Percentiles rank a stretch among this genome's conserved stretches.
Conservation (phyloP, 2,797 vertebrate genomes). For the Agapornis canus region DNA sequence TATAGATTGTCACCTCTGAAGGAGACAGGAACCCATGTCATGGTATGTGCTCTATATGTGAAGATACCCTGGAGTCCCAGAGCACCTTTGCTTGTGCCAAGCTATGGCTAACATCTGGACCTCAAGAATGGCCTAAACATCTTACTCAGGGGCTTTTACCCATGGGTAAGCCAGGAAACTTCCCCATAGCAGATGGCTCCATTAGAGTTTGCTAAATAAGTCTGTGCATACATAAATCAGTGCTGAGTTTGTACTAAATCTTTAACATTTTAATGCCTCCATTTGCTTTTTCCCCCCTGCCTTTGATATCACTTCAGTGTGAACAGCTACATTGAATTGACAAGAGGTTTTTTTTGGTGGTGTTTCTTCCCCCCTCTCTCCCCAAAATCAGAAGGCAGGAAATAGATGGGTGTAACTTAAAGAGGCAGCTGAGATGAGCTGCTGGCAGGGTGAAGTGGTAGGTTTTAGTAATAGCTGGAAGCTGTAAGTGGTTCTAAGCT, state of each 20-base stretch:
- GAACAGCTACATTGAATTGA: conserved; percentile 58
- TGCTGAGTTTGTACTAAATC: background rate
- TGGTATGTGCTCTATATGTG: accelerated
- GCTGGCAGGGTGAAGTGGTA: conserved; percentile 62
- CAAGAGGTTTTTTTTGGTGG: background rate
- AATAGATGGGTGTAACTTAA: conserved; percentile 50
- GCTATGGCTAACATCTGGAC: background rate
- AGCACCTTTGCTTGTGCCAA: background rate
- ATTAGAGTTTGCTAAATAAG: background rate
- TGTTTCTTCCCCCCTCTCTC: background rate
- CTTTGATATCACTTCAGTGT: background rate
- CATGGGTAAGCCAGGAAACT: background rate
- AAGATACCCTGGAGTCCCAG: background rate
- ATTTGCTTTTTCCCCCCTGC: background rate
- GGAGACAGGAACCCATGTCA: background rate
- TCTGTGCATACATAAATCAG: background rate
- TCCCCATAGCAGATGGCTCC: background rate
- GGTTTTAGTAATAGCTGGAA: conserved; percentile 75
- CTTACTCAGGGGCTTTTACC: background rate
- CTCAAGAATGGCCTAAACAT: background rate
- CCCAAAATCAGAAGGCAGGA: conserved; percentile 41
- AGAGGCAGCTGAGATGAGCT: conserved; percentile 55
- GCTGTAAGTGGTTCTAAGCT: conserved; percentile 72
- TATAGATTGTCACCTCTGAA: background rate
- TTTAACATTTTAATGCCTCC: conserved; percentile 37